A percentile compares a stretch with the other conserved stretches of the same genome.
Conservation (phyloP, 2,888 invertebrate genomes). For the Drosophila pullipes region DNA sequence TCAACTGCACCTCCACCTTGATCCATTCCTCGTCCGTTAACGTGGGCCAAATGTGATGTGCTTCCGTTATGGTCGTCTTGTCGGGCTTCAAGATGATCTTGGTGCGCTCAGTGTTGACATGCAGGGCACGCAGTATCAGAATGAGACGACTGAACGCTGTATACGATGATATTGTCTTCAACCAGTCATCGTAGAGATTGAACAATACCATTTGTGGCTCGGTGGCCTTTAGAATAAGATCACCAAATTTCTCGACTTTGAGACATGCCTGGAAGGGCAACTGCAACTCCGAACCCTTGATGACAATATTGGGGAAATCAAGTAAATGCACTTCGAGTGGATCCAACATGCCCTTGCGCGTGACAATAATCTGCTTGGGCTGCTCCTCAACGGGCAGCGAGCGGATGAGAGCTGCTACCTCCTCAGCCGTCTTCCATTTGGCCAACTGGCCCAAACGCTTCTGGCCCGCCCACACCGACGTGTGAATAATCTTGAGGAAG, state of each 20-base stretch:
- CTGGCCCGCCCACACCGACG: slow-evolving; percentile 99
- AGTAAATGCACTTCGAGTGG: slow-evolving; percentile 99
- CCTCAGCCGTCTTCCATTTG: slow-evolving; percentile 99
- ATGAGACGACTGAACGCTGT: slow-evolving; percentile 99
- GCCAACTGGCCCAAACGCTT: slow-evolving; percentile 99
- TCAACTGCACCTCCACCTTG: slow-evolving; percentile 98
- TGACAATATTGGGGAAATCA: slow-evolving; percentile 99
- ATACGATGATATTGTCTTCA: slow-evolving; percentile 99
- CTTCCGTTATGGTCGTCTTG: slow-evolving; percentile 99
- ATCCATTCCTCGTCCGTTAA: slow-evolving; percentile 99
- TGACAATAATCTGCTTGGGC: slow-evolving; percentile 99
- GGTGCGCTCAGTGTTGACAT: slow-evolving; percentile 99
- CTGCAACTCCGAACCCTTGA: slow-evolving; percentile 99
- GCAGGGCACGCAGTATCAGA: slow-evolving; percentile 97
- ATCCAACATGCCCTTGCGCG: slow-evolving; percentile 99
- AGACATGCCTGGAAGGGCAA: slow-evolving; percentile 99
- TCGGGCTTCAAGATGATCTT: slow-evolving; percentile 99
- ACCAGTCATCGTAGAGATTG: slow-evolving; percentile 99
- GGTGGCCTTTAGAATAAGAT: slow-evolving; percentile 98
- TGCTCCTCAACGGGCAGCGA: slow-evolving; percentile 99
- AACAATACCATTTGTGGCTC: slow-evolving; percentile 99
- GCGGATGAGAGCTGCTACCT: slow-evolving; percentile 99
- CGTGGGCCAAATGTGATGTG: slow-evolving; percentile 99
- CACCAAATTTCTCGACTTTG: slow-evolving; percentile 99
- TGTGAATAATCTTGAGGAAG: slow-evolving; percentile 99